A percentile compares a stretch with the other conserved stretches of the same genome.
Conservation (phyloP, 2,888 invertebrate genomes). For the Euphydryas editha region DNA sequence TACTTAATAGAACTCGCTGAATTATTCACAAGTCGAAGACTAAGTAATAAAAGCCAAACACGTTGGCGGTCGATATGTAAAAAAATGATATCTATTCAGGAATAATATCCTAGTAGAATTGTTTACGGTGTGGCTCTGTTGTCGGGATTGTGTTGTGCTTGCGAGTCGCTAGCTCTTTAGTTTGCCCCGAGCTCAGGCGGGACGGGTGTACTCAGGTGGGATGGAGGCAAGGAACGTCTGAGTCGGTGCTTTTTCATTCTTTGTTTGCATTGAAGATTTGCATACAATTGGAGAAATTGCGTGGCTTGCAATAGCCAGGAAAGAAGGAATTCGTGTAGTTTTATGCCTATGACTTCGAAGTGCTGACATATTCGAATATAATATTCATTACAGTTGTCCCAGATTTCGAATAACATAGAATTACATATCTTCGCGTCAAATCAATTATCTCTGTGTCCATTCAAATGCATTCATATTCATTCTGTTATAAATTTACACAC, state of each 20-base stretch:
- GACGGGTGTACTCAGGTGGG: slow-evolving; percentile 51
- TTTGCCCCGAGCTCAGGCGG: slow-evolving; percentile 62
- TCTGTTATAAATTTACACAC: background rate
- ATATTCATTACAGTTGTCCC: background rate
- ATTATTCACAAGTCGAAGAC: slow-evolving; percentile 73
- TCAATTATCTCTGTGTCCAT: background rate
- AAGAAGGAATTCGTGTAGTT: slow-evolving; percentile 70
- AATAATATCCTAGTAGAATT: slow-evolving; percentile 70
- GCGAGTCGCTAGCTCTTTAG: slow-evolving; percentile 54
- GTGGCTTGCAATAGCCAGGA: slow-evolving; percentile 64
- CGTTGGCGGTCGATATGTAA: slow-evolving; percentile 70
- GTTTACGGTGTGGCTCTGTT: slow-evolving; percentile 58
- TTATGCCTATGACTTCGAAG: slow-evolving; percentile 63
- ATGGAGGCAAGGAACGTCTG: slow-evolving; percentile 69
- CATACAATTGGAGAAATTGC: slow-evolving; percentile 82
- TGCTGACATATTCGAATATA: slow-evolving; percentile 45
- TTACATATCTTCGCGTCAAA: background rate
- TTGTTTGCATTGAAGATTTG: slow-evolving; percentile 79
- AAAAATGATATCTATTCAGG: slow-evolving; percentile 72
- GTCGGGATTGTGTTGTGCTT: slow-evolving; percentile 57
- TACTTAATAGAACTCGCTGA: slow-evolving; percentile 73
- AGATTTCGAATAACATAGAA: background rate
- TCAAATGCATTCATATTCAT: background rate
- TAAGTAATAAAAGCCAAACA: slow-evolving; percentile 67
- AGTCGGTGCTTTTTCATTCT: slow-evolving; percentile 76